Percentiles rank a stretch among this genome's conserved stretches.
Evolutionary conservation across 2,113 vertebrate genomes (phyloP).

Genomic region (Gasterosteus nipponicus): DNA sequence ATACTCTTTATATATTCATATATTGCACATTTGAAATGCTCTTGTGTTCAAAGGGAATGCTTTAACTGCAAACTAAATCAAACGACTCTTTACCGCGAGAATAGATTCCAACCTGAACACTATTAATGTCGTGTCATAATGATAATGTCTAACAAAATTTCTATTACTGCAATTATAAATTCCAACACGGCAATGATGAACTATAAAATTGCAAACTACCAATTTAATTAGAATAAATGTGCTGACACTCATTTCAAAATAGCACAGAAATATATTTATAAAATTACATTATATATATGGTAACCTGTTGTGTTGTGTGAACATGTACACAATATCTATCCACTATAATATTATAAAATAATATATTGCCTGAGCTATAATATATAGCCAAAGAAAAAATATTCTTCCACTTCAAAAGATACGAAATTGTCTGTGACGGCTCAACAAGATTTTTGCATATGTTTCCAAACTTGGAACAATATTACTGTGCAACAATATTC

Average conservation of each 20-base stretch:
- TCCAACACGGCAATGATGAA: neutral
- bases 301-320: neutral
- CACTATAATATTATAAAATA: neutral
- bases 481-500: neutral
- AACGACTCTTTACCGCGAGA: neutral
- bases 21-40: neutral
- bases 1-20: neutral
- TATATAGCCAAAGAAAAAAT: neutral
- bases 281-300: neutral
- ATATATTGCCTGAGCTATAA: neutral
- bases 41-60: constrained; percentile 1
- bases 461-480: constrained; percentile 2
- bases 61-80: constrained; percentile 22
- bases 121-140: neutral
- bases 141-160: neutral
- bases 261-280: neutral
- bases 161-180: neutral
- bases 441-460: neutral
- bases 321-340: neutral
- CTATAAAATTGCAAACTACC: neutral
- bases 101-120: neutral
- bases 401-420: neutral
- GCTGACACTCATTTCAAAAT: neutral
- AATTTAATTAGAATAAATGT: neutral
- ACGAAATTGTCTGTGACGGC: neutral